phyloP scores from a whole-genome alignment of 2,888 invertebrate genomes.

The Macropis europaea region DNA sequence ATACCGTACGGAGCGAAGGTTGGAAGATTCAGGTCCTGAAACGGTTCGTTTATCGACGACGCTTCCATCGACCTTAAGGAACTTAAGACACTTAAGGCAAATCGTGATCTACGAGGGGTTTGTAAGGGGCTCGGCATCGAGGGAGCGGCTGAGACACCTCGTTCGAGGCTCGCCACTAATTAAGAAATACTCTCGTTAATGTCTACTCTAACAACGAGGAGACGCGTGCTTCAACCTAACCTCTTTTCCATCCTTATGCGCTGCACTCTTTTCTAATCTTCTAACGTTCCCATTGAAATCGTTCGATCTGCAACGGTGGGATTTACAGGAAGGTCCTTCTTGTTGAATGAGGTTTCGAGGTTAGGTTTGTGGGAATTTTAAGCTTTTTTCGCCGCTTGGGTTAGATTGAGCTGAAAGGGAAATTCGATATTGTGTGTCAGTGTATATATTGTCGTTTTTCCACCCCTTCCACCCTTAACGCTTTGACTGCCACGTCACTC shows the following conservation, averaged over 20 bases:
- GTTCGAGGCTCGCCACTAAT: constrained; percentile 56
- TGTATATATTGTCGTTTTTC: no score
- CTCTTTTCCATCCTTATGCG: not conserved
- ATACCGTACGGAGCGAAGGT: not conserved
- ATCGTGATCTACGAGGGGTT: constrained; percentile 61
- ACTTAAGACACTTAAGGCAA: constrained; percentile 56
- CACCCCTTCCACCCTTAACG: no score
- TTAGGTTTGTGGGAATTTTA: no score
- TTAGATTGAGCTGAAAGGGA: no score
- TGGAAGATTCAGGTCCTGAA: not conserved
- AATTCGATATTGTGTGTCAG: no score
- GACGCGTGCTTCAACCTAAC: constrained; percentile 29
- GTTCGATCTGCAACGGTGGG: no score
- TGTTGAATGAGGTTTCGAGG: no score
- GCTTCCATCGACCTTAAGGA: constrained; percentile 22
- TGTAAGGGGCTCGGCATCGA: constrained; percentile 52
- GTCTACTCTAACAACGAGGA: constrained; percentile 32
- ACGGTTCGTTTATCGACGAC: constrained; percentile 31
- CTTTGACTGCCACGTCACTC: no score
- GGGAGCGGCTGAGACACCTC: constrained; percentile 55
- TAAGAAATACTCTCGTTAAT: constrained; percentile 59
- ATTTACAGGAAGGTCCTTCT: no score
- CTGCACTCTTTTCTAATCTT: constrained; percentile 2
- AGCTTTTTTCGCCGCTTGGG: no score
- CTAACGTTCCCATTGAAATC: not conserved